A percentile compares a stretch with the other conserved stretches of the same genome.
Conservation (phyloP, 2,113 vertebrate genomes). For the Corynorhinus townsendii region DNA sequence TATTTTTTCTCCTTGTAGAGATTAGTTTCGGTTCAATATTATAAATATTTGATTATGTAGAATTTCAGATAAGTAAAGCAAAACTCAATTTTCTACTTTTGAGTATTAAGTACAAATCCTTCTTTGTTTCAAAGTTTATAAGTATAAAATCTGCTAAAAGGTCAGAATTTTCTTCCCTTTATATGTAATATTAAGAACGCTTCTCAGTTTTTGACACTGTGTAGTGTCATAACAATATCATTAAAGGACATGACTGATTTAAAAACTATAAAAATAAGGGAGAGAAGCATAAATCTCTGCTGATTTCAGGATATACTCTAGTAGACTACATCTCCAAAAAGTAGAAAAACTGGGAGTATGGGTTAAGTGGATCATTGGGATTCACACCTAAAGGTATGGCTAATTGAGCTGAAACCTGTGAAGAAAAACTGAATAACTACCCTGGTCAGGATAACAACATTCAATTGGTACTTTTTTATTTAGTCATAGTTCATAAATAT, state of each 20-base stretch:
- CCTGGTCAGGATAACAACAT: neutral
- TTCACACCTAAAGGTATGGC: neutral
- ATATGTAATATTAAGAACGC: neutral
- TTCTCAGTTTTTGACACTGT: neutral
- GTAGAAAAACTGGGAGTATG: neutral
- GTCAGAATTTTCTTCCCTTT: neutral
- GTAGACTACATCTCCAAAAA: neutral
- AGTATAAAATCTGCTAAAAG: neutral
- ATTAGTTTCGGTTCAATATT: neutral
- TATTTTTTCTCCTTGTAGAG: neutral
- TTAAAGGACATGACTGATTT: neutral
- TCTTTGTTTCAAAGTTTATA: neutral
- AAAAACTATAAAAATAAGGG: neutral
- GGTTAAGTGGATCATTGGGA: neutral
- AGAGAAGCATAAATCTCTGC: neutral
- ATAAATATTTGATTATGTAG: neutral
- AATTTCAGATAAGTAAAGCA: conserved; percentile 25
- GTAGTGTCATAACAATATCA: neutral
- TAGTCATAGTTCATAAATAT: neutral
- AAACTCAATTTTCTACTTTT: neutral
- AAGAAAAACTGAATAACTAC: too few species aligned
- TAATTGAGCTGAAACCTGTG: neutral
- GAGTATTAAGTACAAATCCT: neutral
- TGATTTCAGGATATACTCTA: neutral
- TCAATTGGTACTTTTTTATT: neutral